Evolutionary conservation across 2,113 vertebrate species (phyloP).

Genomic region (Peromyscus californicus): DNA sequence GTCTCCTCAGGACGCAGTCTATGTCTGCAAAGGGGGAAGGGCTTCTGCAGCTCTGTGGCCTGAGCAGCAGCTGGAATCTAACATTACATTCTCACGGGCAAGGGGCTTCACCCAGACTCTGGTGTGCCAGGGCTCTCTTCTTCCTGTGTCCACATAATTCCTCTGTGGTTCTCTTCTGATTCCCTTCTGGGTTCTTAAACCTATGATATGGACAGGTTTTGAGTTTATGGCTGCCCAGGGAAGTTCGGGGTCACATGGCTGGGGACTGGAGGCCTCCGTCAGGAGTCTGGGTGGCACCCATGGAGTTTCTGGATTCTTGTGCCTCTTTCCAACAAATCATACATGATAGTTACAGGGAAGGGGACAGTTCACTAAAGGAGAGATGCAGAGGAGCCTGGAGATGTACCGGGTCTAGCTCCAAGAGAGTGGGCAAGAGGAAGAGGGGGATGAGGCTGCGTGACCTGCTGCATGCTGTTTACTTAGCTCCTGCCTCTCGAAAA

Average conservation of each 20-base stretch:
- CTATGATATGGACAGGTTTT: neutral
- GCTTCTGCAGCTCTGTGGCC: neutral
- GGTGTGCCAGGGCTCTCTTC: too few relatives aligned
- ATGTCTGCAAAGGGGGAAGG: neutral
- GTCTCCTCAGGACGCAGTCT: neutral
- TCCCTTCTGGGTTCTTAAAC: neutral
- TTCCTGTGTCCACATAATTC: neutral
- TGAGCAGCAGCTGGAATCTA: neutral
- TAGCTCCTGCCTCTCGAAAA: neutral
- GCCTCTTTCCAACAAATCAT: neutral
- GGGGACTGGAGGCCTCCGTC: neutral
- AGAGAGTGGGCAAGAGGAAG: neutral
- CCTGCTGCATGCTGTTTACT: neutral
- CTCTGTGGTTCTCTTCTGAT: neutral
- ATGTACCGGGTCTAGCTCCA: neutral
- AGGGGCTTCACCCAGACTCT: neutral
- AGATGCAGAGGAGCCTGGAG: neutral
- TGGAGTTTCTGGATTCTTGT: neutral
- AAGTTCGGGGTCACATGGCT: neutral
- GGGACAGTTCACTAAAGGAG: neutral
- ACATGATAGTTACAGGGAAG: neutral
- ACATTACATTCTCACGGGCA: neutral
- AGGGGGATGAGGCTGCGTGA: neutral
- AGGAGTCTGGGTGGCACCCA: neutral
- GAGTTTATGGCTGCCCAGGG: neutral